Evolutionary conservation across 2,113 vertebrate genomes (phyloP), one percentile per base, ranked within the genome.

Genomic region (Vombatus ursinus): DNA sequence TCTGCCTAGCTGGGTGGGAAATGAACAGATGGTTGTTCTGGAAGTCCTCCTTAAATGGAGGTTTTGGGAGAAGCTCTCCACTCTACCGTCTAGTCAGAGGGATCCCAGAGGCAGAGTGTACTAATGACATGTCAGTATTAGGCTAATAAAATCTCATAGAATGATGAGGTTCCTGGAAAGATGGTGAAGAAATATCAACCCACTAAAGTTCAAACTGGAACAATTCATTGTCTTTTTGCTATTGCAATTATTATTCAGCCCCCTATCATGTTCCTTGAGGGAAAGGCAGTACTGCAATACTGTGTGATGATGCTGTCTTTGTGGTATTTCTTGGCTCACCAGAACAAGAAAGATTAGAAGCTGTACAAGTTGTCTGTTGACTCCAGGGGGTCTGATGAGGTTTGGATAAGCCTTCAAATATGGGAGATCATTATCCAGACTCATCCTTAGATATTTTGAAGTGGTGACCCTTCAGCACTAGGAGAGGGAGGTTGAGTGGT

Each of bases 391-490:
- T 84, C 37, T 7, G 68, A 84, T 84, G 16, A 84, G 6, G 2
- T 84, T 84, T 84, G n/a, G 68, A 84, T 84, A 84, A 84, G 68
- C 68, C n/a, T 84, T 84, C 68, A 84, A 84, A 84, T 84, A 84
- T 84, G 68, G 16, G 68, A 84, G 68, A 84, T 84, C 37, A 3
- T 84, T 84, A 84, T 84, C 68, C 68, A 84, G 68, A 84, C 19
- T 84, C 68, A 44, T 84, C n/a, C 68, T 84, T n/a, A 84, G 68
- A 84, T 84, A 84, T 84, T 84, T 84, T 84, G n/a, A 44, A 84
- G 68, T 44, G 68, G 37, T 84, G 68, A 44, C 61, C 61, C 61
- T 77, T 77, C 12, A 84, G 68, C 68, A 7, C n/a, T 44, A 44
- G 68, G 37, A 9, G n/a, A 44, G 19, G n/a, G 68, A 23, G n/a